phyloP scores from a whole-genome alignment of 2,888 invertebrate species.

The Papilio gigon region DNA sequence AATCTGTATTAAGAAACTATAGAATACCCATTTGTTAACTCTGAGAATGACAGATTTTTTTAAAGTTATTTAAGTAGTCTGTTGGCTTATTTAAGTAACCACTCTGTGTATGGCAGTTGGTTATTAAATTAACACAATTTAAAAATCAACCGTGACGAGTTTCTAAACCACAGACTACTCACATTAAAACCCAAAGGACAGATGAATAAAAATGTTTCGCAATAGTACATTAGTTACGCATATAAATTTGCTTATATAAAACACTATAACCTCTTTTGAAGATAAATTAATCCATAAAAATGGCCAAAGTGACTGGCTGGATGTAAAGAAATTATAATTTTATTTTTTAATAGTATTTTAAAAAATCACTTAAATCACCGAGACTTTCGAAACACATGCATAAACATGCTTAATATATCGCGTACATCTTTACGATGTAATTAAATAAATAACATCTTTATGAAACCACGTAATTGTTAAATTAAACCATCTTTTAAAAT shows the following conservation, averaged over 20 bases:
- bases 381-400: slow-evolving; percentile 4
- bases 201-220: slow-evolving; percentile 17
- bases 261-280: not conserved
- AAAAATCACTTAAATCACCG: not conserved
- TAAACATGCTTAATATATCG: not conserved
- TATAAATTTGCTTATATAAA: not conserved
- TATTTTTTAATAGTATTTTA: slow-evolving; percentile 16
- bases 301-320: not conserved
- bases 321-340: slow-evolving; percentile 3
- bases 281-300: slow-evolving; percentile 19
- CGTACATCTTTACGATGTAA: slow-evolving; percentile 4
- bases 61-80: too few species aligned
- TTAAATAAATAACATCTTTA: slow-evolving; percentile 7
- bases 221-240: slow-evolving; percentile 11
- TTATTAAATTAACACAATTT: not conserved
- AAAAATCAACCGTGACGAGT: slow-evolving; percentile 6
- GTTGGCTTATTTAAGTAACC: too few species aligned
- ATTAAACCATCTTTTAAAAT: not conserved
- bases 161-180: slow-evolving; percentile 16
- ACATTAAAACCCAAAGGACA: slow-evolving; percentile 26
- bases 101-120: too few species aligned
- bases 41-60: too few species aligned
- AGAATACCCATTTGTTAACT: too few species aligned
- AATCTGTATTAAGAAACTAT: too few species aligned
- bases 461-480: slow-evolving; percentile 1